These are phyloP conservation scores for Diachasma alloeum DNA, from an alignment of 1,140 invertebrate species.

Conservation along the genomic window DNA sequence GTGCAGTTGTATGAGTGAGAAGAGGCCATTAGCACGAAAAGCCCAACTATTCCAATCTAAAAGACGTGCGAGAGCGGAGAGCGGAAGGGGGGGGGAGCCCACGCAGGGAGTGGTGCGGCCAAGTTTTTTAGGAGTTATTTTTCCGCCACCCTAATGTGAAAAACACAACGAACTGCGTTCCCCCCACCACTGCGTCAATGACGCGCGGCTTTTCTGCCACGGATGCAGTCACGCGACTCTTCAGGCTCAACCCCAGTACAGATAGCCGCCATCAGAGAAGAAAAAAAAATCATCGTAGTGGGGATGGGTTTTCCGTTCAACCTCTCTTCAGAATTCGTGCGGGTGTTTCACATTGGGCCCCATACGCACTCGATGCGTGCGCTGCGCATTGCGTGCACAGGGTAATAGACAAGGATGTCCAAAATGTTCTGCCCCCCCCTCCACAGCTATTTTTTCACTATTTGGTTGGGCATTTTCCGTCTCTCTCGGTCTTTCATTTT, in stretches of 20 bases:
- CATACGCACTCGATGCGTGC: conserved; percentile 14
- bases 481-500: conserved; percentile 2
- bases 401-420: background rate
- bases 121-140: background rate
- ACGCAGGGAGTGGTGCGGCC: background rate
- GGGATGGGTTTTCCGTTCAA: conserved; percentile 45
- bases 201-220: background rate
- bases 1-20: background rate
- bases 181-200: background rate
- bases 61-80: background rate
- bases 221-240: conserved; percentile 15
- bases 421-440: background rate
- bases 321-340: conserved; percentile 58
- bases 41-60: background rate
- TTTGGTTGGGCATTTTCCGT: conserved; percentile 30
- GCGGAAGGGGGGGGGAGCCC: background rate
- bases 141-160: conserved; percentile 2
- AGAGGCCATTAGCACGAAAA: conserved; percentile 2
- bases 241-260: background rate
- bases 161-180: background rate
- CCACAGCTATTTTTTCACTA: background rate
- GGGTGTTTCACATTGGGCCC: conserved; percentile 41
- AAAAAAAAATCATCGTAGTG: background rate
- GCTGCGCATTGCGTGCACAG: conserved; percentile 14
- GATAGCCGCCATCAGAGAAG: background rate